These are phyloP conservation scores for Saguinus imperator DNA, from an alignment of 2,113 vertebrate genomes.

Conservation along the genomic window DNA sequence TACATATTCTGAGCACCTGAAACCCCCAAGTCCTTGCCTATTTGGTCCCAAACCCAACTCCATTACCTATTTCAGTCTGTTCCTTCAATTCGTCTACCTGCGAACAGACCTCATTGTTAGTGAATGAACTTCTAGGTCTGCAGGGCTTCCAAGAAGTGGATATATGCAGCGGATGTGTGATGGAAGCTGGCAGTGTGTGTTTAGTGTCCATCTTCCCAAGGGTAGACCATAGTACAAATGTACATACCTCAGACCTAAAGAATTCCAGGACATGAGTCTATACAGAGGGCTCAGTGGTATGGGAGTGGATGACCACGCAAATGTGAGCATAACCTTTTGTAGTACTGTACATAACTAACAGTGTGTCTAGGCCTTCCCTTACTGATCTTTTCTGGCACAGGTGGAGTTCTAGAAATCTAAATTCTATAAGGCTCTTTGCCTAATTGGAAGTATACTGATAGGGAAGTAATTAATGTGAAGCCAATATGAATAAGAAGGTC, in stretches of 20 bases:
- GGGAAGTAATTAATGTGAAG: neutral
- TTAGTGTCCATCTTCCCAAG: neutral
- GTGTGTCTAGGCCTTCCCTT: neutral
- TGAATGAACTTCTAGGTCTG: neutral
- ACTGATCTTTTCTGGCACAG: neutral
- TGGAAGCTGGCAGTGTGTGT: neutral
- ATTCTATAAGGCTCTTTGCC: neutral
- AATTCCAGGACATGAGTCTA: neutral
- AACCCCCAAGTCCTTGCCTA: neutral
- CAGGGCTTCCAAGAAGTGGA: neutral
- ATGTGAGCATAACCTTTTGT: neutral
- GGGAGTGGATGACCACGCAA: neutral
- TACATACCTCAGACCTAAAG: fast-evolving
- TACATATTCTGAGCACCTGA: neutral
- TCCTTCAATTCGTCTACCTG: neutral
- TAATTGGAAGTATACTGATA: neutral
- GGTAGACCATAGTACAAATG: no score
- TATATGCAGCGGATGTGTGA: neutral
- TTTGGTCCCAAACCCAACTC: neutral
- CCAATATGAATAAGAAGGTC: neutral
- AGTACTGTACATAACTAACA: neutral
- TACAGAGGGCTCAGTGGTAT: neutral
- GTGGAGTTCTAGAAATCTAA: neutral
- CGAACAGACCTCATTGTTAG: neutral
- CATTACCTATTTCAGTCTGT: neutral